Conservation (phyloP, 2,888 invertebrate species). For the Agrenia bidenticulata region DNA sequence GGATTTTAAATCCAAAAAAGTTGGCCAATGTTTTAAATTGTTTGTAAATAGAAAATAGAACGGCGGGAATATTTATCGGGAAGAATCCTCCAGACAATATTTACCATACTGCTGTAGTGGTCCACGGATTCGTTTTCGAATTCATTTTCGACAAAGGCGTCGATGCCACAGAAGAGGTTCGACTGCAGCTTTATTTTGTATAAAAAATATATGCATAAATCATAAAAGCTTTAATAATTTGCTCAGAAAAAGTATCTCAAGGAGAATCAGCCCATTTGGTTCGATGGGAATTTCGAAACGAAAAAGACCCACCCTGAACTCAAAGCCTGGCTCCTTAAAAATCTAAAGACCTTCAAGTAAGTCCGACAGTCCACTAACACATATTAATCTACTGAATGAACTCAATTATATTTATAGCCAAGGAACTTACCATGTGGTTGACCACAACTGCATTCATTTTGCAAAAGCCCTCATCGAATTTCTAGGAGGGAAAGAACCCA, state of each 20-base stretch:
- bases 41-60: no score
- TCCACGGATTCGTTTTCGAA: background rate
- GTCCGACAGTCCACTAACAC: no score
- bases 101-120: background rate
- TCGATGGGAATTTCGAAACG: background rate
- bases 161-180: background rate
- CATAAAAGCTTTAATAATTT: no score
- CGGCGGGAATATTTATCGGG: no score
- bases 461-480: background rate
- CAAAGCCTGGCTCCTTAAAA: background rate
- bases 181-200: no score
- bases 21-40: no score
- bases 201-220: no score
- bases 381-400: no score
- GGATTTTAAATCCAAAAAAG: no score
- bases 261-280: background rate
- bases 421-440: background rate
- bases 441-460: constrained; percentile 1
- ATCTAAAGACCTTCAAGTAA: background rate
- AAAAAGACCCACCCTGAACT: background rate
- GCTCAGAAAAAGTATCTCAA: background rate
- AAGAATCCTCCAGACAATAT: background rate
- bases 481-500: background rate
- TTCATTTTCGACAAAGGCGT: constrained; percentile 1
- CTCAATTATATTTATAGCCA: no score